phyloP scores from a whole-genome alignment of 2,888 invertebrate genomes.

The Clostera curtula region DNA sequence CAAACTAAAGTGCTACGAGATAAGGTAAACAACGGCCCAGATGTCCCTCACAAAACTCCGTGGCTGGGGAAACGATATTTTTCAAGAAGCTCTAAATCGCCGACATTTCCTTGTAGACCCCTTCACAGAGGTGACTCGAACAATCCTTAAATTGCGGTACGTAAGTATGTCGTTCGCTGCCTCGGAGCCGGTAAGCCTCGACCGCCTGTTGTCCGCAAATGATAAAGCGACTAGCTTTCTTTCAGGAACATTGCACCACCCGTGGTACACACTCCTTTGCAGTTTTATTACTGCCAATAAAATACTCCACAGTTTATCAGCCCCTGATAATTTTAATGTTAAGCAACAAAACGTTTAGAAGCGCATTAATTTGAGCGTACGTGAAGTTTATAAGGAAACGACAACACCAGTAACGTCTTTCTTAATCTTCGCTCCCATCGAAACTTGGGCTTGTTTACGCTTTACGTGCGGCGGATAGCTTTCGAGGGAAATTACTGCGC shows the following conservation, averaged over 20 bases:
- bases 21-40: conserved; percentile 30
- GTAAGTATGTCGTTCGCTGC: conserved; percentile 38
- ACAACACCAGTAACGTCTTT: conserved; percentile 53
- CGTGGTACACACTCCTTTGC: conserved; percentile 30
- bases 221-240: conserved; percentile 59
- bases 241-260: conserved; percentile 32
- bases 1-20: conserved; percentile 27
- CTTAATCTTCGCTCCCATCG: conserved; percentile 59
- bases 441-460: conserved; percentile 59
- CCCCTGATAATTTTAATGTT: conserved; percentile 15
- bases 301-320: conserved; percentile 19
- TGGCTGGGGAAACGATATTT: conserved; percentile 41
- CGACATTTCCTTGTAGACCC: conserved; percentile 40
- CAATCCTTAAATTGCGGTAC: conserved; percentile 35
- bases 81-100: conserved; percentile 40
- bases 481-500: conserved; percentile 54
- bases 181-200: conserved; percentile 47
- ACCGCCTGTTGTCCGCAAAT: conserved; percentile 56
- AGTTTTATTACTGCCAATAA: conserved; percentile 34
- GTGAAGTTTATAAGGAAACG: conserved; percentile 48
- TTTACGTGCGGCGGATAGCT: conserved; percentile 46
- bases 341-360: conserved; percentile 24
- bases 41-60: conserved; percentile 32
- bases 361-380: conserved; percentile 38
- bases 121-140: conserved; percentile 32